A percentile compares a stretch with the other conserved stretches of the same genome.
phyloP scores from a whole-genome alignment of 2,113 vertebrate genomes.

The Rhinogobius similis region DNA sequence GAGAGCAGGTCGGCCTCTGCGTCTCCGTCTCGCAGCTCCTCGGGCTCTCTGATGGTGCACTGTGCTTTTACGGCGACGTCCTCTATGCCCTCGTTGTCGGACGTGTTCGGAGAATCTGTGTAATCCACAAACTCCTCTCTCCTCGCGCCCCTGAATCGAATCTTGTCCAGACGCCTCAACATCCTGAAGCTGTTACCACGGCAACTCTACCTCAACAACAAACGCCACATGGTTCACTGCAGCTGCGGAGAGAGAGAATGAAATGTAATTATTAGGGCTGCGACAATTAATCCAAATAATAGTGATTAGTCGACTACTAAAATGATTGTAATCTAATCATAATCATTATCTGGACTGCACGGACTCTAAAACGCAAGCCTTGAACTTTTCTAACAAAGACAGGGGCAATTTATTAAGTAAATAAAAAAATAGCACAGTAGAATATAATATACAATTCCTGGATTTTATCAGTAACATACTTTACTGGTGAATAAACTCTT shows the following conservation, averaged over 20 bases:
- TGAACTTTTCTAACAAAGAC: no score
- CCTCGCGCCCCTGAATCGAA: conserved; percentile 94
- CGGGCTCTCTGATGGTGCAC: conserved; percentile 77
- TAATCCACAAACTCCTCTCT: conserved; percentile 93
- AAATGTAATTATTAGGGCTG: neutral
- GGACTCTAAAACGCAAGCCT: no score
- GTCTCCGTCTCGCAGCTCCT: conserved; percentile 87
- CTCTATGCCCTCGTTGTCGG: conserved; percentile 91
- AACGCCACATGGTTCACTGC: neutral
- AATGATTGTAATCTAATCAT: no score
- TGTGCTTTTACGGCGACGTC: conserved; percentile 82
- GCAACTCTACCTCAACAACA: conserved; percentile 63
- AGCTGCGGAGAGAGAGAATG: conserved; percentile 4
- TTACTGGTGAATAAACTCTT: no score
- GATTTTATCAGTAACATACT: no score
- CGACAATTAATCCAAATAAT: no score
- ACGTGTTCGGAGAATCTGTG: conserved; percentile 91
- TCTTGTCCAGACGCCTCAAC: conserved; percentile 93
- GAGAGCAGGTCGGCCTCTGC: conserved; percentile 78
- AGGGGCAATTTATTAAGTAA: no score
- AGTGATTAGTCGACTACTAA: no score
- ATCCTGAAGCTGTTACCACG: conserved; percentile 81
- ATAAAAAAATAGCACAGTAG: no score
- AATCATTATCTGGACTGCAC: no score
- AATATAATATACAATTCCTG: no score